These are phyloP conservation scores for Rhopalosiphum maidis DNA, from an alignment of 1,140 invertebrate genomes.

Conservation along the genomic window DNA sequence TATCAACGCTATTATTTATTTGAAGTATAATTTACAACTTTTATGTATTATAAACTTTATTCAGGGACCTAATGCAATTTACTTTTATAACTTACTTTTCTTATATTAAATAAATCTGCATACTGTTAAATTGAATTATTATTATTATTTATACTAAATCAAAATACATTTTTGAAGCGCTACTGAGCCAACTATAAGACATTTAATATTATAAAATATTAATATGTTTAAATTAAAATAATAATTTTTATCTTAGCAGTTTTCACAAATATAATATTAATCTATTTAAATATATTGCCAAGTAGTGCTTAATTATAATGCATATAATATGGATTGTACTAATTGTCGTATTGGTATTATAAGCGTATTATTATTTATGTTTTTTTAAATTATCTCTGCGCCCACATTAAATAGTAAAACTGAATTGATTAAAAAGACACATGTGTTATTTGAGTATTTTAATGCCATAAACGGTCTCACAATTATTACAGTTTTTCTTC, in stretches of 20 bases:
- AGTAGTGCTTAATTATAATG: too few species aligned
- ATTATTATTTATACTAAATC: background rate
- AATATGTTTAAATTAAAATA: too few species aligned
- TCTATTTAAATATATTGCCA: too few species aligned
- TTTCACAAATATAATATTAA: too few species aligned
- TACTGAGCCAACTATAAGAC: background rate
- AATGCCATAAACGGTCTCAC: too few species aligned
- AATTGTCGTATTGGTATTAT: background rate
- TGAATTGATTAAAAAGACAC: background rate
- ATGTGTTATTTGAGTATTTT: too few species aligned
- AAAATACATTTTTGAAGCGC: background rate
- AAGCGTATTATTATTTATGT: background rate
- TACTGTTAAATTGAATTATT: background rate
- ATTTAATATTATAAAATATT: background rate
- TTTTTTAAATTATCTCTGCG: background rate
- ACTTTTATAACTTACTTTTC: background rate
- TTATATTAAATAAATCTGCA: conserved; percentile 9
- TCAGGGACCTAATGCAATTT: background rate
- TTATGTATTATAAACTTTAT: conserved; percentile 29
- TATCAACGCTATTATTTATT: conserved; percentile 22
- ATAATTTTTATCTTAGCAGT: too few species aligned
- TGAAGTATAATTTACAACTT: conserved; percentile 13
- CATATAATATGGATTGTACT: too few species aligned
- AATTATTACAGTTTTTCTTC: background rate
- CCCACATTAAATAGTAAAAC: background rate